These are phyloP conservation scores for Electrona antarctica DNA, from an alignment of 2,113 vertebrate genomes.

Conservation along the genomic window DNA sequence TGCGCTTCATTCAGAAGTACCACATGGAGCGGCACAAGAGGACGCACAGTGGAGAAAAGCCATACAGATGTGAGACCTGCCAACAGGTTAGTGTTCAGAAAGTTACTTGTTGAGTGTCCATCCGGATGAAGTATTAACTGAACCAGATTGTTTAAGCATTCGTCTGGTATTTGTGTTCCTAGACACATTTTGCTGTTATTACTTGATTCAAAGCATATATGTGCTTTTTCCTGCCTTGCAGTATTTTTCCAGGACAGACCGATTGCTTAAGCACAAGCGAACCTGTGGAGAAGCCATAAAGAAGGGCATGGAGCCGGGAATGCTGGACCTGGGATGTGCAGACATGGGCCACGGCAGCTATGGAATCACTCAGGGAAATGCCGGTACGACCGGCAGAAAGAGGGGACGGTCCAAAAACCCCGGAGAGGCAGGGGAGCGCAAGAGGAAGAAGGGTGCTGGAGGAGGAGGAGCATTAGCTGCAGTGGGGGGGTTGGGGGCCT, in stretches of 20 bases:
- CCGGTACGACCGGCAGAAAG: constrained; percentile 85
- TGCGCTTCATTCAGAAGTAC: constrained; percentile 99
- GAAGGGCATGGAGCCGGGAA: constrained; percentile 87
- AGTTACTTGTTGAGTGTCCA: neutral
- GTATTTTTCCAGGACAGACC: constrained; percentile 99
- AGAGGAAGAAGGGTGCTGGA: constrained; percentile 82
- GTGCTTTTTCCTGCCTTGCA: constrained; percentile 52
- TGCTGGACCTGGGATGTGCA: constrained; percentile 83
- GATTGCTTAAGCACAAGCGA: constrained; percentile 98
- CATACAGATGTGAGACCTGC: constrained; percentile 99
- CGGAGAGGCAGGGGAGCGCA: constrained; percentile 86
- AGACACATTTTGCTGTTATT: neutral
- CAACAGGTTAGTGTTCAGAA: constrained; percentile 82
- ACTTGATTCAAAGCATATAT: neutral
- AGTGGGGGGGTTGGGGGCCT: constrained; percentile 17
- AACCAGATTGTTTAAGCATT: neutral
- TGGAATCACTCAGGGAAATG: constrained; percentile 91
- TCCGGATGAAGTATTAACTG: no score
- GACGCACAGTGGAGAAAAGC: constrained; percentile 99
- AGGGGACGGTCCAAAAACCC: constrained; percentile 89
- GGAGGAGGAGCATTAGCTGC: constrained; percentile 15
- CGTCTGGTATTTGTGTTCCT: neutral
- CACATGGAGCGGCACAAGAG: constrained; percentile 99
- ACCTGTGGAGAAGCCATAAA: constrained; percentile 94
- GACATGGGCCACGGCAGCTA: constrained; percentile 87